Evolutionary conservation across 2,797 vertebrate genomes (phyloP).

Genomic region (Apogon talboti): DNA sequence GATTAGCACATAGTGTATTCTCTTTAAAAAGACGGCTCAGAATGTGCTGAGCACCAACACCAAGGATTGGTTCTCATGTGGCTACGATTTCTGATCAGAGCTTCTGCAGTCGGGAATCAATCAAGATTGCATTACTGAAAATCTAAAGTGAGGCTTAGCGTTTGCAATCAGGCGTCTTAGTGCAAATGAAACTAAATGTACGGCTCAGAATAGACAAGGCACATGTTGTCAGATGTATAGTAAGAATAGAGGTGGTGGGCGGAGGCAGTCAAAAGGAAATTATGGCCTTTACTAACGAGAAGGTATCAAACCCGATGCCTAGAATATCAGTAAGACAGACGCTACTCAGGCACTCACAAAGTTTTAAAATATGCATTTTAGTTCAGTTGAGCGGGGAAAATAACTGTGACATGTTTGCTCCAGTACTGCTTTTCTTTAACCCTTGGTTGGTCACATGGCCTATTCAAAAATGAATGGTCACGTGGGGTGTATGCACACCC

Average conservation of each 20-base stretch:
- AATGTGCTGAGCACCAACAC: conserved; percentile 17
- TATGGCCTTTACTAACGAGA: conserved; percentile 5
- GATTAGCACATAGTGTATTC: conserved; percentile 53
- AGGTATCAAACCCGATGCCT: conserved; percentile 8
- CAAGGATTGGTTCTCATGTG: conserved; percentile 25
- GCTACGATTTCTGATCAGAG: conserved; percentile 46
- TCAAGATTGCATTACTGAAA: conserved; percentile 1
- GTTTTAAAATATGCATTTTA: no score
- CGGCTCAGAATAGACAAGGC: background rate
- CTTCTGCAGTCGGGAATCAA: conserved; percentile 14
- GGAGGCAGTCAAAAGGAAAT: conserved; percentile 5
- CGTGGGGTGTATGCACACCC: no score
- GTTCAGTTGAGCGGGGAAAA: no score
- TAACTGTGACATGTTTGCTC: no score
- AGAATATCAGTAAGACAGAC: background rate
- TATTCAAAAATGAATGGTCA: no score
- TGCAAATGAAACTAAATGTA: background rate
- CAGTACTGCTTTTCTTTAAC: no score
- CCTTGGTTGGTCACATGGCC: no score
- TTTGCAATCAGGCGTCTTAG: background rate
- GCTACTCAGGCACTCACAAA: background rate
- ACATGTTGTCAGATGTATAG: background rate
- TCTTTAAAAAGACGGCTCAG: conserved; percentile 35
- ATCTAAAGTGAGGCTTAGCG: background rate
- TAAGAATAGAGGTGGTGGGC: background rate